Evolutionary conservation across 1,140 invertebrate genomes (phyloP).

Genomic region (Batillaria attramentaria): DNA sequence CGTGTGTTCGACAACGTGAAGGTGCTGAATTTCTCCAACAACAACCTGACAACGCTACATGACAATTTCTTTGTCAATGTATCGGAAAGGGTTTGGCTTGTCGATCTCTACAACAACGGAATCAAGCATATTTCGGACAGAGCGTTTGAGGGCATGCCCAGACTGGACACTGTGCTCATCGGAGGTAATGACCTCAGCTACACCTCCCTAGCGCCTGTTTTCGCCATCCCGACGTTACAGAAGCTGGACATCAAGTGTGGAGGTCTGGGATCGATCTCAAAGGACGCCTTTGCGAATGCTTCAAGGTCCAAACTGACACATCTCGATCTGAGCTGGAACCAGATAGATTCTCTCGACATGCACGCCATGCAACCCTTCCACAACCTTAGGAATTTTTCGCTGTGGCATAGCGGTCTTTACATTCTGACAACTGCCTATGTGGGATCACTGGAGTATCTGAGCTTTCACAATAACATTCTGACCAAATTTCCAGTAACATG

Average conservation of each 20-base stretch:
- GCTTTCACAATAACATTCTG: not conserved
- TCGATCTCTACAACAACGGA: not conserved
- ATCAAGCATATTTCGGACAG: not conserved
- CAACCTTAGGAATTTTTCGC: not conserved
- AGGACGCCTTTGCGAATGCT: not conserved
- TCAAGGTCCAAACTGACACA: not conserved
- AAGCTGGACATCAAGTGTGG: constrained; percentile 7
- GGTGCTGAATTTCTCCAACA: not conserved
- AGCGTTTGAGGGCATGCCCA: not conserved
- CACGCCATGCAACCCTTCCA: not conserved
- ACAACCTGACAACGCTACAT: not conserved
- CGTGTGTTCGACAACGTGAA: not conserved
- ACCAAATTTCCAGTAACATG: not conserved
- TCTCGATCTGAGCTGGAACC: not conserved
- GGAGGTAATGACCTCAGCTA: not conserved
- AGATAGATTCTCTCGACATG: not conserved
- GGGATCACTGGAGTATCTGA: not conserved
- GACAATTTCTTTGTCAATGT: not conserved
- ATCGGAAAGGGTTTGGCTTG: not conserved
- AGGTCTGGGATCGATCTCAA: not conserved
- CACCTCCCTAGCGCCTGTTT: not conserved
- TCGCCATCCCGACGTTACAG: not conserved
- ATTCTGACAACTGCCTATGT: not conserved
- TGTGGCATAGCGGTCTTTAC: not conserved
- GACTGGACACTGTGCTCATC: not conserved